These are phyloP conservation scores for Gymnosoma rotundatum DNA, from an alignment of 2,888 invertebrate genomes.

Conservation along the genomic window DNA sequence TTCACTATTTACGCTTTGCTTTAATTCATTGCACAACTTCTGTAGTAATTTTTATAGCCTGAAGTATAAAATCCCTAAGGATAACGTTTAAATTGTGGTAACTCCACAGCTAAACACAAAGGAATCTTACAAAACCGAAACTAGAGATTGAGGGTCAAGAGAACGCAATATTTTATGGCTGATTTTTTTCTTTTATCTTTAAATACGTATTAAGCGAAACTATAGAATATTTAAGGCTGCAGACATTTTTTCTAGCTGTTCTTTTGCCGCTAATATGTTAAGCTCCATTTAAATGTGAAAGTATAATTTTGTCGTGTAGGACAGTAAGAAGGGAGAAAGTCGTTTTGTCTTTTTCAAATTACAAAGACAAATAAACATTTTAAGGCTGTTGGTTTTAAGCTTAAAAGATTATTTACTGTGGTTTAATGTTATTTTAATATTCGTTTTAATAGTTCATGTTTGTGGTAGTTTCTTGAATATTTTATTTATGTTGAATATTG, in stretches of 20 bases:
- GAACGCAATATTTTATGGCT: slow-evolving; percentile 5
- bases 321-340: no score
- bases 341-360: neutral
- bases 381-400: neutral
- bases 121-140: neutral
- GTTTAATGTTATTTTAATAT: no score
- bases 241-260: no score
- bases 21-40: neutral
- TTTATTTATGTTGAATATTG: slow-evolving; percentile 21
- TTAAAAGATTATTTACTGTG: no score
- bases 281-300: neutral
- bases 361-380: slow-evolving; percentile 1
- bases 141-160: slow-evolving; percentile 19
- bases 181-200: neutral
- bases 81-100: neutral
- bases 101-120: neutral
- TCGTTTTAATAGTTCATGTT: slow-evolving; percentile 1
- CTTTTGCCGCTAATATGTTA: neutral
- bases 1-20: neutral
- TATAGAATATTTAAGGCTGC: neutral
- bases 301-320: neutral
- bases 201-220: neutral
- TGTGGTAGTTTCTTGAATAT: slow-evolving; percentile 31
- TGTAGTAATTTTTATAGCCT: neutral
- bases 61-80: slow-evolving; percentile 4